Evolutionary conservation across 2,888 invertebrate species (phyloP), one percentile per base, ranked within the genome.

Genomic region (Agrotis ipsilon): DNA sequence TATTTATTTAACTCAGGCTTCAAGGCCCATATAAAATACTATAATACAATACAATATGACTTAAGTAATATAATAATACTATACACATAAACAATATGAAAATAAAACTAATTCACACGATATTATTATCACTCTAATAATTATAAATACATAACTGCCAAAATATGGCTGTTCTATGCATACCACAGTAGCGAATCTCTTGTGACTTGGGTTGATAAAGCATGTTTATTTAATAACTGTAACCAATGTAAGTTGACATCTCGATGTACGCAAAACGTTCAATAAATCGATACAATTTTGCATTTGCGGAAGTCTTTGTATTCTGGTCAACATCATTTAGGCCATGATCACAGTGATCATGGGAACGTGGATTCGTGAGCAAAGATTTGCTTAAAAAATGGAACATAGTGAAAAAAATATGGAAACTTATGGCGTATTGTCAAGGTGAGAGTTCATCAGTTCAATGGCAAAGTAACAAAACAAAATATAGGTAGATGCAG

Each of bases 171-270:
- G 3, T 51, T 51, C 13, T 14, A 14, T 5, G 14, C 9, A 51
- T 2, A 3, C 5, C 51, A 7, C 11, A 39, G 39, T 5, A n/a
- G 55, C 27, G 0, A 46, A 52, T 32, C 14, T 18, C 61, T 59
- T 63, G 45, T 61, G 32, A 14, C 68, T 74, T 75, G 54, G 0
- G 48, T 11, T 39, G 9, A 51, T 5, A 45, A 67, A 66, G 45
- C 70, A 68, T 27, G 49, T 75, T 81, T 70, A 71, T 76, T 72
- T 75, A 61, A 69, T 79, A 79, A 39, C 54, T 71, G 72, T 45
- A 66, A 68, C 84, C 74, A 81, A 80, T 77, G 39, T 65, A 55
- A 72, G 43, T 49, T 80, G 84, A 78, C 66, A 80, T 65, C 72
- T 72, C 16, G 54, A 68, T 67, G 52, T 65, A 55, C 60, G 51